Conservation (phyloP, 2,797 vertebrate genomes). For the Dicrostonyx torquatus region DNA sequence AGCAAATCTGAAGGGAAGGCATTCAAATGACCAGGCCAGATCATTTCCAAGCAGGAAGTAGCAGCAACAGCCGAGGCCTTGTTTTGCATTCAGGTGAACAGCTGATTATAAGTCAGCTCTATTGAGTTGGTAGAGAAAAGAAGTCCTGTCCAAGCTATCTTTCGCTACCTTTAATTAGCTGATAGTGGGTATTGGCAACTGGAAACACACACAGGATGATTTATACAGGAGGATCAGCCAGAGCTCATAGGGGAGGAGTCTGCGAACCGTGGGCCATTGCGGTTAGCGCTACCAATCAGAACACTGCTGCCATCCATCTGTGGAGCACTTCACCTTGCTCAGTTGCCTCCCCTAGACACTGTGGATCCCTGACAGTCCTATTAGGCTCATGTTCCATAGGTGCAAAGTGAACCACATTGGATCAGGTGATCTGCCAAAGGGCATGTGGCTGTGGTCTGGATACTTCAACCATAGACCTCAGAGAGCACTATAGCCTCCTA, state of each 20-base stretch:
- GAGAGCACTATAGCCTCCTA: neutral
- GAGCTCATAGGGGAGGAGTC: neutral
- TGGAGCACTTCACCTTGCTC: neutral
- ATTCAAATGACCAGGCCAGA: neutral
- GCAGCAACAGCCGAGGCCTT: neutral
- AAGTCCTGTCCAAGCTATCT: neutral
- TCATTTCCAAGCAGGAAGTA: conserved; percentile 38
- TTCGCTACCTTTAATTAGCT: conserved; percentile 19
- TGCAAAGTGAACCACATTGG: neutral
- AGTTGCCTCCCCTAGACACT: neutral
- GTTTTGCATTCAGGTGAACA: conserved; percentile 52
- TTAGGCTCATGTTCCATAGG: neutral
- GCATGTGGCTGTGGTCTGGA: neutral
- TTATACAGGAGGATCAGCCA: neutral
- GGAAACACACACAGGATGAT: neutral
- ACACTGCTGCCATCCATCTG: neutral
- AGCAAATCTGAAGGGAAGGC: neutral
- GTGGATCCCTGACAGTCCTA: neutral
- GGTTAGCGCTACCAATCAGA: neutral
- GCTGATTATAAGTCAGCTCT: conserved; percentile 53
- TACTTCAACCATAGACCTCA: neutral
- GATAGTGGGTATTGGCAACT: neutral
- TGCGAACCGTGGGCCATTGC: neutral
- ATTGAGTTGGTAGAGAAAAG: neutral
- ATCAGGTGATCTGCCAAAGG: neutral